Conservation (phyloP, 2,888 invertebrate genomes). For the Eubasilissa splendida region DNA sequence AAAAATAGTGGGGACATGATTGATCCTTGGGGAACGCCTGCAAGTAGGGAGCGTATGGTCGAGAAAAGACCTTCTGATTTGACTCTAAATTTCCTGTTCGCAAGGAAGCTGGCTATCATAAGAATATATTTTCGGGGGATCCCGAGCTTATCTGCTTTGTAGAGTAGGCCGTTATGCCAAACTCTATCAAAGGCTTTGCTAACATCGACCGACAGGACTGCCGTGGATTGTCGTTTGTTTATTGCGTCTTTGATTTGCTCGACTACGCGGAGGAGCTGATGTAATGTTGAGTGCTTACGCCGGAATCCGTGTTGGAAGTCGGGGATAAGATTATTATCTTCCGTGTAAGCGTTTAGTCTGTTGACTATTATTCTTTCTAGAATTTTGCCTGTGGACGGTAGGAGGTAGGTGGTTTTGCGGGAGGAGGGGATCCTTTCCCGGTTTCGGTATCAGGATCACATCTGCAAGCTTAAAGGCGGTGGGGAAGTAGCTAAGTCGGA, state of each 20-base stretch:
- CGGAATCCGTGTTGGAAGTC: no score
- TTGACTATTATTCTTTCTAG: not conserved
- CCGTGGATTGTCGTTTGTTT: not conserved
- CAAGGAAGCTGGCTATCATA: not conserved
- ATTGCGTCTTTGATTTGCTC: no score
- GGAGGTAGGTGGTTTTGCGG: not conserved
- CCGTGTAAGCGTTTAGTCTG: no score
- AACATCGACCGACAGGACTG: not conserved
- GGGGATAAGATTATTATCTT: no score
- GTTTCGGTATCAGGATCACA: not conserved
- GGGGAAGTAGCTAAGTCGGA: not conserved
- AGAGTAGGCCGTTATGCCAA: not conserved
- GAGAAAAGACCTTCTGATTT: no score
- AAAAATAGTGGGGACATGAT: no score
- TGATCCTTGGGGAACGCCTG: no score
- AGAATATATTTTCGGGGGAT: not conserved
- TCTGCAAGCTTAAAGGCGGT: not conserved
- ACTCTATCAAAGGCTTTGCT: conserved; percentile 22
- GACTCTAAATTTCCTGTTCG: no score
- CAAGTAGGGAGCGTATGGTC: no score
- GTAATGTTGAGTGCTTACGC: no score
- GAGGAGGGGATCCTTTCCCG: not conserved
- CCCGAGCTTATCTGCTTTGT: no score
- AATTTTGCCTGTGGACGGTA: not conserved
- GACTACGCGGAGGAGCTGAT: no score